Percentiles rank a stretch among this genome's conserved stretches.
Conservation (phyloP, 2,888 invertebrate species). For the Tipula lateralis region DNA sequence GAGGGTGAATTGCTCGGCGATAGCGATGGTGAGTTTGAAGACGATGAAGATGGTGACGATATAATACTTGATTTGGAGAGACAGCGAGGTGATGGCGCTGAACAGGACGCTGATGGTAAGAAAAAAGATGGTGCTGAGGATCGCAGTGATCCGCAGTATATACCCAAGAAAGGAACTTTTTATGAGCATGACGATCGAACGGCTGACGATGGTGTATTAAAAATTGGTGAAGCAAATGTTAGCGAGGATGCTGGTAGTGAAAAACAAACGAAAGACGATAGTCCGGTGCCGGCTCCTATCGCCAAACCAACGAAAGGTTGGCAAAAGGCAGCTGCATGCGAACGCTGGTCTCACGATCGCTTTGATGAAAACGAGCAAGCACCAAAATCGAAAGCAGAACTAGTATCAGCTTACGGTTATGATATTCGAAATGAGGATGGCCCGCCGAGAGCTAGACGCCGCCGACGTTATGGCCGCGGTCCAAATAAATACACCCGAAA, state of each 20-base stretch:
- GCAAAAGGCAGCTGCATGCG: constrained; percentile 50
- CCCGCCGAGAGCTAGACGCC: constrained; percentile 79
- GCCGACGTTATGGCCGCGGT: constrained; percentile 83
- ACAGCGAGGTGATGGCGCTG: constrained; percentile 67
- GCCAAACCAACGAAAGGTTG: constrained; percentile 48
- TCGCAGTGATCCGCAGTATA: constrained; percentile 93
- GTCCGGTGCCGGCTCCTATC: constrained; percentile 43
- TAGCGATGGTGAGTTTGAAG: constrained; percentile 37
- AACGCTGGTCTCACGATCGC: constrained; percentile 83
- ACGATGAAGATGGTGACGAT: constrained; percentile 32
- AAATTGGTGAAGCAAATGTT: not conserved
- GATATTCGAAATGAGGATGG: constrained; percentile 92
- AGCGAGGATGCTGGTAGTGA: constrained; percentile 34
- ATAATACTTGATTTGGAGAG: constrained; percentile 48
- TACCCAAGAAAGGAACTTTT: constrained; percentile 91
- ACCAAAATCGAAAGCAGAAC: constrained; percentile 79
- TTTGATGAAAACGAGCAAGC: constrained; percentile 57
- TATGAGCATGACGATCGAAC: constrained; percentile 95
- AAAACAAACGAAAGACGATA: constrained; percentile 35
- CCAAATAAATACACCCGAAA: constrained; percentile 88
- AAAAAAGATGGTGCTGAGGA: constrained; percentile 91
- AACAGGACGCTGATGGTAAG: constrained; percentile 55
- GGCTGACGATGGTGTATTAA: constrained; percentile 53
- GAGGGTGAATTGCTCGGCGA: constrained; percentile 29
- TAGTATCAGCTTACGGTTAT: constrained; percentile 84